These are phyloP conservation scores for Penaeus chinensis DNA, from an alignment of 1,140 invertebrate species.

Conservation along the genomic window DNA sequence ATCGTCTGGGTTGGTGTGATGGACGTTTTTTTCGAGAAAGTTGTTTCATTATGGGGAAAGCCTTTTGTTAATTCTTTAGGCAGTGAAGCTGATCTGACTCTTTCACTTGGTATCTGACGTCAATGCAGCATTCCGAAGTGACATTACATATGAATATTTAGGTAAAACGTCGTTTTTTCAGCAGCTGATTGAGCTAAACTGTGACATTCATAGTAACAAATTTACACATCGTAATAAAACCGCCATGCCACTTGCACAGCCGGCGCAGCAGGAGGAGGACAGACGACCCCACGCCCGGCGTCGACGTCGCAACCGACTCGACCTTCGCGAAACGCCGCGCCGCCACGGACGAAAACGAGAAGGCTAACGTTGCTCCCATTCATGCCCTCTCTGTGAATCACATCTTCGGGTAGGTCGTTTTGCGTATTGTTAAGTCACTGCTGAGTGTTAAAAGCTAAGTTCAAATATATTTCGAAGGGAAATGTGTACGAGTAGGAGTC, in stretches of 20 bases:
- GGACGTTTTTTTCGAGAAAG: not conserved
- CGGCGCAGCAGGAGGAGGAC: conserved; percentile 22
- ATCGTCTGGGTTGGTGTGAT: not conserved
- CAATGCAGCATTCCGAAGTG: no score
- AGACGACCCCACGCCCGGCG: not conserved
- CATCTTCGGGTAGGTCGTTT: conserved; percentile 13
- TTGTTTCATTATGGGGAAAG: no score
- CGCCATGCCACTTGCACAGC: not conserved
- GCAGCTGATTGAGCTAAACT: no score
- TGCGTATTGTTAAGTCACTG: not conserved
- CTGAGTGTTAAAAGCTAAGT: no score
- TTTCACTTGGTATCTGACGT: no score
- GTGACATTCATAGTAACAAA: no score
- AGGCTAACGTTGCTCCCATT: not conserved
- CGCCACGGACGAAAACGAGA: conserved; percentile 33
- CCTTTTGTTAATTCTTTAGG: no score
- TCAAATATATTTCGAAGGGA: no score
- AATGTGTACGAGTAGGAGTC: not conserved
- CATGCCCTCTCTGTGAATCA: conserved; percentile 33
- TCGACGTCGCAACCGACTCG: conserved; percentile 39
- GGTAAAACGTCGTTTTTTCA: no score
- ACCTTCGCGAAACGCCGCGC: conserved; percentile 41
- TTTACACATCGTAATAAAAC: no score
- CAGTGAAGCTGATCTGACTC: no score
- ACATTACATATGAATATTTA: no score